Conservation (phyloP, 2,797 vertebrate genomes). For the Scomberomorus guttatus region DNA sequence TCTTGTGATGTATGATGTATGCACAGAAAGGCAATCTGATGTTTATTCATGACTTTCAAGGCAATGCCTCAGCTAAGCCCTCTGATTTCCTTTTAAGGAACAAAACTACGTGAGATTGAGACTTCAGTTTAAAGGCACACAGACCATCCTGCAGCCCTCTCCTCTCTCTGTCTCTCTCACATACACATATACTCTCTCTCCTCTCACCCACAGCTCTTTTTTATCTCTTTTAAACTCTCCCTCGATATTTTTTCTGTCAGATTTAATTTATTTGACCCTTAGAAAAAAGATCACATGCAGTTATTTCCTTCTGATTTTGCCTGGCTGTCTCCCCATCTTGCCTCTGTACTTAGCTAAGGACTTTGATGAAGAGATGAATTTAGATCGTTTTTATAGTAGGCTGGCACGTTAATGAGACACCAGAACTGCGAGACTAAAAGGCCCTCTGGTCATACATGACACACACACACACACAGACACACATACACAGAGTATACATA, state of each 20-base stretch:
- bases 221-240: constrained; percentile 80
- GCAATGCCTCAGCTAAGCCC: constrained; percentile 82
- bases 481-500: constrained; percentile 4
- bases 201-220: constrained; percentile 57
- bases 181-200: constrained; percentile 39
- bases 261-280: constrained; percentile 85
- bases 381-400: constrained; percentile 69
- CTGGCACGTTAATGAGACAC: constrained; percentile 73
- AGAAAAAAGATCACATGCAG: constrained; percentile 79
- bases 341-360: constrained; percentile 75
- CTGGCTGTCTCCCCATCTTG: constrained; percentile 69
- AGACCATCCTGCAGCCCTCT: constrained; percentile 72
- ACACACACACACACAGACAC: constrained; percentile 2
- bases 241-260: constrained; percentile 82
- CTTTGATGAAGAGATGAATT: constrained; percentile 81
- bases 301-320: constrained; percentile 82
- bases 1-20: constrained; percentile 89
- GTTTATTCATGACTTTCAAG: constrained; percentile 89
- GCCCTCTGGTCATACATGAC: constrained; percentile 46
- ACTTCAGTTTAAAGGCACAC: constrained; percentile 84
- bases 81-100: constrained; percentile 89
- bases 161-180: constrained; percentile 5
- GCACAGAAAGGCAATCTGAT: constrained; percentile 84
- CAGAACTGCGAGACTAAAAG: constrained; percentile 62
- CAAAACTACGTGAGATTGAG: constrained; percentile 87